phyloP scores from a whole-genome alignment of 2,888 invertebrate genomes.

The Notocelia uddmanniana region DNA sequence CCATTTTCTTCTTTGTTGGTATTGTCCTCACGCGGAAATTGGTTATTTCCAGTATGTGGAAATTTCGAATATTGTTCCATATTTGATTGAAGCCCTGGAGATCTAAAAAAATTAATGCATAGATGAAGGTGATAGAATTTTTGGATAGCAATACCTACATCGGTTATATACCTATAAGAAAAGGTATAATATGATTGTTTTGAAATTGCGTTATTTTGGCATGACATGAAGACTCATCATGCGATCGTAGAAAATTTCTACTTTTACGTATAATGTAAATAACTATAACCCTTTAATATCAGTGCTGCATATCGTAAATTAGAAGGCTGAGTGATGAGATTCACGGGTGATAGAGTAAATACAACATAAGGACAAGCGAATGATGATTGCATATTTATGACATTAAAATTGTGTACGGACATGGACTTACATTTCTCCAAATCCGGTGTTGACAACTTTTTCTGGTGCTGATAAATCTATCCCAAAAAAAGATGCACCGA shows the following conservation, averaged over 20 bases:
- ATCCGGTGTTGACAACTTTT: background rate
- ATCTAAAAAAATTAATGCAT: background rate
- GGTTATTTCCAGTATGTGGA: background rate
- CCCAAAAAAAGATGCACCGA: background rate
- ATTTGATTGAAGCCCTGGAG: background rate
- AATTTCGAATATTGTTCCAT: background rate
- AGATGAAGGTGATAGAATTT: background rate
- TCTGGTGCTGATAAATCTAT: background rate
- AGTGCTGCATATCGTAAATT: too few relatives aligned
- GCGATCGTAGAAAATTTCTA: too few relatives aligned
- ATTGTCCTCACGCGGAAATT: background rate
- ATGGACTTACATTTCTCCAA: slow-evolving; percentile 32
- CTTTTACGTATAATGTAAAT: too few relatives aligned
- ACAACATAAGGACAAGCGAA: too few relatives aligned
- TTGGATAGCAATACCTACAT: too few relatives aligned
- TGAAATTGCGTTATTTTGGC: too few relatives aligned
- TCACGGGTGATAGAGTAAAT: too few relatives aligned
- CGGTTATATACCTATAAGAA: background rate
- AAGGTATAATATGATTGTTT: too few relatives aligned
- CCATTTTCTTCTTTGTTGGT: background rate
- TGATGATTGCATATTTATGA: too few relatives aligned
- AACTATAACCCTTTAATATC: too few relatives aligned
- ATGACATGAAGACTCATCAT: too few relatives aligned
- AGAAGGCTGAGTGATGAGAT: too few relatives aligned
- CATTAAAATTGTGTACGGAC: background rate